These are phyloP conservation scores for Drosophila varians DNA, from an alignment of 1,140 invertebrate genomes.

Conservation along the genomic window DNA sequence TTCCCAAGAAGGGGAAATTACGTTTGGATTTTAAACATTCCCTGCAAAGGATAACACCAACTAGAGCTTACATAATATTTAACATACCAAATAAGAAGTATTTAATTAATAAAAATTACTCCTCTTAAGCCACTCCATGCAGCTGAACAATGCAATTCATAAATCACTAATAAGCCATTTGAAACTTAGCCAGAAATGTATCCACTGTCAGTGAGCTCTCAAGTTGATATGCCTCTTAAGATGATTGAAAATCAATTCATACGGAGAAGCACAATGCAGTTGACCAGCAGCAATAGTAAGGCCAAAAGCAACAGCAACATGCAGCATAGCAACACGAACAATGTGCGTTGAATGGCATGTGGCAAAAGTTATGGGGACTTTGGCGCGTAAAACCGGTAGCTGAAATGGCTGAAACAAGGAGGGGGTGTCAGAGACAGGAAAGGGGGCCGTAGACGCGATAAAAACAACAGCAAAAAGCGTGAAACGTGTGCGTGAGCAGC, in stretches of 20 bases:
- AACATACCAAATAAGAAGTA: not conserved
- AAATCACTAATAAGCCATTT: not conserved
- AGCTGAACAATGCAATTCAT: not conserved
- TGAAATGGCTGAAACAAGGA: conserved; percentile 58
- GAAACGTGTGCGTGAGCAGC: conserved; percentile 65
- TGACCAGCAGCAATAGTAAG: conserved; percentile 25
- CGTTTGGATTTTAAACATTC: not conserved
- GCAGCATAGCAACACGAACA: conserved; percentile 51
- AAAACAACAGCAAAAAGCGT: conserved; percentile 61
- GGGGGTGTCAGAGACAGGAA: conserved; percentile 8
- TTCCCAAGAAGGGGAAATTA: conserved; percentile 24
- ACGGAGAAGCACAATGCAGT: conserved; percentile 47
- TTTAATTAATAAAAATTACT: no score
- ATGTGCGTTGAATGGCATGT: conserved; percentile 62
- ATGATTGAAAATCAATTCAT: conserved; percentile 47
- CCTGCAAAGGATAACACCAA: not conserved
- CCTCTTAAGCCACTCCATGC: not conserved
- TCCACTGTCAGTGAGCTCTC: conserved; percentile 16
- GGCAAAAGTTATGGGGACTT: conserved; percentile 78
- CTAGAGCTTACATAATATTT: no score
- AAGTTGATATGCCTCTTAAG: conserved; percentile 28
- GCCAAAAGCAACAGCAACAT: conserved; percentile 18
- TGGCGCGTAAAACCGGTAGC: conserved; percentile 79
- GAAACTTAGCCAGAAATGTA: conserved; percentile 6
- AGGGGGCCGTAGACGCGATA: conserved; percentile 20